These are phyloP conservation scores for Taeniopygia guttata DNA, from an alignment of 2,797 vertebrate species.

Conservation along the genomic window DNA sequence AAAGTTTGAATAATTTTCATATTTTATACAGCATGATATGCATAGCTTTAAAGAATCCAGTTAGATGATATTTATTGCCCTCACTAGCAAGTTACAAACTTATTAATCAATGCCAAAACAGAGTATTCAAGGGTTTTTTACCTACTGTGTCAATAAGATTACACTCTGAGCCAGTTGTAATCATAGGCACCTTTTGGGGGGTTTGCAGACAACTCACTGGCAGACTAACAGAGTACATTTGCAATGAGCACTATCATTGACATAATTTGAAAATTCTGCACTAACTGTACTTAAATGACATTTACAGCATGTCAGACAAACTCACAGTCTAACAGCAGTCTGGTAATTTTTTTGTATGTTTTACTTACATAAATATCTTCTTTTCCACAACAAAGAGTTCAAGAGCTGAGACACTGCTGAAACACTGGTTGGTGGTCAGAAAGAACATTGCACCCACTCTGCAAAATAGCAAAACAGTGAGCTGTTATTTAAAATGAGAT, in stretches of 20 bases:
- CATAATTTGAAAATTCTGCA: background rate
- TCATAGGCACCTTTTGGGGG: rapidly evolving
- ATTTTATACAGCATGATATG: background rate
- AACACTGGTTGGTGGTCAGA: conserved; percentile 91
- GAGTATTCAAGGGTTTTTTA: rapidly evolving
- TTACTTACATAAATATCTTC: conserved; percentile 89
- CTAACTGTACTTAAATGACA: too few species aligned
- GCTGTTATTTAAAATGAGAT: background rate
- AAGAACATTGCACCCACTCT: conserved; percentile 93
- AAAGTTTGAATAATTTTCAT: background rate
- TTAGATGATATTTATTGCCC: background rate
- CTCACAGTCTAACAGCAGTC: background rate
- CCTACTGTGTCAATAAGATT: background rate
- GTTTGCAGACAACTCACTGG: background rate
- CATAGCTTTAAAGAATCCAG: background rate
- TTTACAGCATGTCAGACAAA: background rate
- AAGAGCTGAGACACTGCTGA: conserved; percentile 86
- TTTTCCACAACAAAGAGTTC: conserved; percentile 91
- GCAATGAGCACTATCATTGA: background rate
- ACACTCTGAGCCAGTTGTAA: background rate
- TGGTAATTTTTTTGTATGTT: background rate
- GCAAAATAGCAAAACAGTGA: background rate
- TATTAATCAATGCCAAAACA: background rate
- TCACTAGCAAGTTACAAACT: background rate
- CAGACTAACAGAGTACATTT: background rate